These are phyloP conservation scores for Esox masquinongy DNA, from an alignment of 2,797 vertebrate genomes.

Conservation along the genomic window DNA sequence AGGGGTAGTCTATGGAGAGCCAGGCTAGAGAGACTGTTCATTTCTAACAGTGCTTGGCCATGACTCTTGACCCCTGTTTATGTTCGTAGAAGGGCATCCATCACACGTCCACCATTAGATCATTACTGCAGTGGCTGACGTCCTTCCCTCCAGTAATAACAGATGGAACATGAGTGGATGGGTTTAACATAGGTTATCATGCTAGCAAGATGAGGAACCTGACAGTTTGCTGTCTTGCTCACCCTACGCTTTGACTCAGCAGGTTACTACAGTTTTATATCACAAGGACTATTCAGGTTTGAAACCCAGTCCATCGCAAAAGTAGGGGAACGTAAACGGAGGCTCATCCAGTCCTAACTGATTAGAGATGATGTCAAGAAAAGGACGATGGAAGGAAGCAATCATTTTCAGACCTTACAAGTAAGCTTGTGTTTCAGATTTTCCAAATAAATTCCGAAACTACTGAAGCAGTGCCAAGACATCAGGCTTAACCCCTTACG, in stretches of 20 bases:
- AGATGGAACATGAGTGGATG: background rate
- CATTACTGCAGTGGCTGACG: background rate
- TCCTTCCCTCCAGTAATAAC: background rate
- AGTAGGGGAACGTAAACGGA: too few relatives aligned
- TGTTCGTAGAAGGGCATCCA: background rate
- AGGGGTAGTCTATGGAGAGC: background rate
- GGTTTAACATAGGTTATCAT: background rate
- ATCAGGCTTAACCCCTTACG: slow-evolving; percentile 51
- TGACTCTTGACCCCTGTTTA: background rate
- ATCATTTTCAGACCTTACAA: slow-evolving; percentile 8
- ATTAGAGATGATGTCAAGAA: slow-evolving; percentile 21
- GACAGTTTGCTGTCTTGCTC: background rate
- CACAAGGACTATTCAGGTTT: background rate
- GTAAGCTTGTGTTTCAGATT: background rate
- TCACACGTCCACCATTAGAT: background rate
- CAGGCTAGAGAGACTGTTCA: background rate
- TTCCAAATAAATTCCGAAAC: slow-evolving; percentile 16
- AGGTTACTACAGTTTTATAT: slow-evolving; percentile 1
- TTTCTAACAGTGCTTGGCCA: background rate
- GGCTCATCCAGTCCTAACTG: slow-evolving; percentile 15
- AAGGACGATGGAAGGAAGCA: slow-evolving; percentile 19
- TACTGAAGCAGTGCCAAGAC: slow-evolving; percentile 27
- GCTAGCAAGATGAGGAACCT: background rate
- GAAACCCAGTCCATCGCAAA: too few relatives aligned
- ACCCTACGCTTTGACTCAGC: background rate